Evolutionary conservation across 2,888 invertebrate species (phyloP).

Genomic region (Drosophila birchii): DNA sequence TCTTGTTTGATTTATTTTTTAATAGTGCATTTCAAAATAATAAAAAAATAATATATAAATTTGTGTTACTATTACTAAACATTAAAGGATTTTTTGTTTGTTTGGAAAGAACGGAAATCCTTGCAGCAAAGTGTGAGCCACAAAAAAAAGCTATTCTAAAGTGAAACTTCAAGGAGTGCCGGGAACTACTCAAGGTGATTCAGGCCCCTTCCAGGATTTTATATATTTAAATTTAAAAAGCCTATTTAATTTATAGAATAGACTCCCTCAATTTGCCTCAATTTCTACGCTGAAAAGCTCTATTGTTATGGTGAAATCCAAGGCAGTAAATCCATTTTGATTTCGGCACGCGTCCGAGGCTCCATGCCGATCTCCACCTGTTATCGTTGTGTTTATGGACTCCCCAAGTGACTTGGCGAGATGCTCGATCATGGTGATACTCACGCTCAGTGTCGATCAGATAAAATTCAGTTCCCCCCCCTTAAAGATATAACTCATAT

Average conservation of each 20-base stretch:
- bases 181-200: no score
- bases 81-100: no score
- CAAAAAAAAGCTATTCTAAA: no score
- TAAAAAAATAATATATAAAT: not conserved
- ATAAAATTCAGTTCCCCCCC: not conserved
- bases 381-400: conserved; percentile 18
- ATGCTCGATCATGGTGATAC: conserved; percentile 29
- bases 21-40: no score
- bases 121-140: not conserved
- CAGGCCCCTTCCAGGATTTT: not conserved
- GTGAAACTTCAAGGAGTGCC: not conserved
- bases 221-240: not conserved
- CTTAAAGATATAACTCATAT: not conserved
- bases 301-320: not conserved
- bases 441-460: conserved; percentile 3
- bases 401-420: conserved; percentile 2
- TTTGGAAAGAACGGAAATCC: not conserved
- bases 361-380: not conserved
- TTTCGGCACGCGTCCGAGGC: conserved; percentile 5
- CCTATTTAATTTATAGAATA: not conserved
- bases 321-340: not conserved
- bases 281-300: not conserved
- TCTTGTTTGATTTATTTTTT: no score
- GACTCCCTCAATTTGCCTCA: not conserved
- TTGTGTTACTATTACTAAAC: not conserved